Evolutionary conservation across 1,140 invertebrate species (phyloP).

Genomic region (Drosophila sp.): DNA sequence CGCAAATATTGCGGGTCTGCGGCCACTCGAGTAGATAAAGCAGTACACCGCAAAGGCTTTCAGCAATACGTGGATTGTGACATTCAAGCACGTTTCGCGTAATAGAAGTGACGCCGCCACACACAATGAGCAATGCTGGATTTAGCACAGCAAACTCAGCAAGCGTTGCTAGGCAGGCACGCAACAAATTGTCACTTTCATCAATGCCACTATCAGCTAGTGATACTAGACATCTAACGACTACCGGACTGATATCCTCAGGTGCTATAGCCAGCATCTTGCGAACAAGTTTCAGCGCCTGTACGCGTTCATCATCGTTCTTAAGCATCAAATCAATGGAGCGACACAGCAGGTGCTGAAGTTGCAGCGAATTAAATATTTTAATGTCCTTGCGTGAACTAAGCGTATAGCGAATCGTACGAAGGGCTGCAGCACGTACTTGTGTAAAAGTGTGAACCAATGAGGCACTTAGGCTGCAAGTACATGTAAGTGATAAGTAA

Average conservation of each 20-base stretch:
- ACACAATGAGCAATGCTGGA: constrained; percentile 91
- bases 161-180: constrained; percentile 93
- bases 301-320: constrained; percentile 95
- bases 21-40: constrained; percentile 95
- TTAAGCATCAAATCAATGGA: constrained; percentile 93
- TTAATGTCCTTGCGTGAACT: constrained; percentile 91
- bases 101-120: constrained; percentile 93
- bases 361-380: constrained; percentile 91
- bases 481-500: constrained; percentile 85
- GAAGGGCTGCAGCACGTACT: constrained; percentile 93
- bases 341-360: constrained; percentile 91
- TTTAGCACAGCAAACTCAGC: constrained; percentile 95
- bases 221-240: constrained; percentile 91
- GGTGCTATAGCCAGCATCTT: constrained; percentile 82
- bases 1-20: constrained; percentile 89
- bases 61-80: constrained; percentile 91
- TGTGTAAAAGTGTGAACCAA: constrained; percentile 94
- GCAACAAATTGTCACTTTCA: constrained; percentile 91
- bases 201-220: constrained; percentile 92
- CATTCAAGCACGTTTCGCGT: constrained; percentile 92
- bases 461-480: constrained; percentile 90
- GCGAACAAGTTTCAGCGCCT: constrained; percentile 91
- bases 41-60: constrained; percentile 94
- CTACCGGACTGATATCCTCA: constrained; percentile 85
- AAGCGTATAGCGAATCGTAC: constrained; percentile 93